phyloP scores from a whole-genome alignment of 1,140 invertebrate genomes.

The Meteorus sp. region DNA sequence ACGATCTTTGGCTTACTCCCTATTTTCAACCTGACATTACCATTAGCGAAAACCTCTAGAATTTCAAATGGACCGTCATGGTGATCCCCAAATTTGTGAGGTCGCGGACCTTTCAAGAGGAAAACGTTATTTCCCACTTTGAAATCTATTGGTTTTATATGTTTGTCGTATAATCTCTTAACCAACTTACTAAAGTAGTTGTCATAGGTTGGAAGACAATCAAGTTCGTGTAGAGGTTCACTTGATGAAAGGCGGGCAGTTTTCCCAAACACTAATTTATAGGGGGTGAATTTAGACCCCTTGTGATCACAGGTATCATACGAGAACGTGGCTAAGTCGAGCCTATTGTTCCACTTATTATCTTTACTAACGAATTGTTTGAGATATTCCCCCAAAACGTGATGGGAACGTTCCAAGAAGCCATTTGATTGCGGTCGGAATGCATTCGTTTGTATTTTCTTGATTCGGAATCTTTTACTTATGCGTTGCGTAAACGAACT shows the following conservation, averaged over 20 bases:
- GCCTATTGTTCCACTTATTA: slow-evolving; percentile 42
- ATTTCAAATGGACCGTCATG: slow-evolving; percentile 16
- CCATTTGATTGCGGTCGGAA: slow-evolving; percentile 38
- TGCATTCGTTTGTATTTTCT: slow-evolving; percentile 29
- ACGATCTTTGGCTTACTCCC: background rate
- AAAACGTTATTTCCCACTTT: slow-evolving; percentile 6
- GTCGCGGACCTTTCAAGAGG: background rate
- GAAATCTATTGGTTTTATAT: background rate
- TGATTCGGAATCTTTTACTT: slow-evolving; percentile 33
- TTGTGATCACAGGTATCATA: slow-evolving; percentile 12
- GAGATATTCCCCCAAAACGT: slow-evolving; percentile 32
- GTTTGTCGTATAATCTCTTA: background rate
- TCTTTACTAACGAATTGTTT: slow-evolving; percentile 31
- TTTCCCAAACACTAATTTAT: slow-evolving; percentile 20
- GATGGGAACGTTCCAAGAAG: slow-evolving; percentile 33
- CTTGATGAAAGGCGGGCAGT: background rate
- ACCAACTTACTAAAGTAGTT: background rate
- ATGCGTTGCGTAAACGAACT: slow-evolving; percentile 29
- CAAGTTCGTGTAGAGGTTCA: background rate
- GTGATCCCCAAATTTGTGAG: slow-evolving; percentile 2
- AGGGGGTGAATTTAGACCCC: slow-evolving; percentile 10
- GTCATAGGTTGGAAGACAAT: background rate
- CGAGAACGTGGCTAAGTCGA: background rate
- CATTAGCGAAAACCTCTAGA: background rate
- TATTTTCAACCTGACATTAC: background rate